These are phyloP conservation scores for Heliconius hewitsoni DNA, from an alignment of 1,140 invertebrate genomes.

Conservation along the genomic window DNA sequence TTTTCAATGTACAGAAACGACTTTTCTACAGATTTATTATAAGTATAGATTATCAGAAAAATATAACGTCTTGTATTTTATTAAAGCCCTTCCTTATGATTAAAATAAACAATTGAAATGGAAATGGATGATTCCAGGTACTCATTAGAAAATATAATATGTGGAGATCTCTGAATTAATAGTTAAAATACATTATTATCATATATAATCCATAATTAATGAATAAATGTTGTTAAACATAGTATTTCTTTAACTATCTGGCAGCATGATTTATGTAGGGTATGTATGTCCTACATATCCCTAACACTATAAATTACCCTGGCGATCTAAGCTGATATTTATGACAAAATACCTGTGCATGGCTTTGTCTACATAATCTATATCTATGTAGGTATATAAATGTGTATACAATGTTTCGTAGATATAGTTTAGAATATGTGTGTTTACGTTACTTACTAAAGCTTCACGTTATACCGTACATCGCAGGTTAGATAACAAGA, in stretches of 20 bases:
- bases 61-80: too few relatives aligned
- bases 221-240: background rate
- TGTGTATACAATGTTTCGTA: background rate
- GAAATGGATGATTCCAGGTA: too few relatives aligned
- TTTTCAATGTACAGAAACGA: too few relatives aligned
- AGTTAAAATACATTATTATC: background rate
- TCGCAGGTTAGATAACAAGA: too few relatives aligned
- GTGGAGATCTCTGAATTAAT: too few relatives aligned
- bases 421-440: background rate
- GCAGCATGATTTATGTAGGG: background rate
- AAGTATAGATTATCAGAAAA: too few relatives aligned
- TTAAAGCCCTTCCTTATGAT: too few relatives aligned
- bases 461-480: too few relatives aligned
- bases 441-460: too few relatives aligned
- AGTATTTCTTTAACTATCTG: background rate
- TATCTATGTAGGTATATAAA: background rate
- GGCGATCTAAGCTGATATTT: conserved; percentile 8
- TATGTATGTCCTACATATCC: conserved; percentile 1
- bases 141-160: too few relatives aligned
- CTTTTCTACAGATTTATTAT: too few relatives aligned
- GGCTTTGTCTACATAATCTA: background rate
- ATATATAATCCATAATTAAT: background rate
- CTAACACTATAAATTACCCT: conserved; percentile 8
- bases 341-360: conserved; percentile 4
- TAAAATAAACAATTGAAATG: too few relatives aligned